Base-by-base conservation (phyloP, 1,140 invertebrate species). In the Bombus picipes region DNA sequence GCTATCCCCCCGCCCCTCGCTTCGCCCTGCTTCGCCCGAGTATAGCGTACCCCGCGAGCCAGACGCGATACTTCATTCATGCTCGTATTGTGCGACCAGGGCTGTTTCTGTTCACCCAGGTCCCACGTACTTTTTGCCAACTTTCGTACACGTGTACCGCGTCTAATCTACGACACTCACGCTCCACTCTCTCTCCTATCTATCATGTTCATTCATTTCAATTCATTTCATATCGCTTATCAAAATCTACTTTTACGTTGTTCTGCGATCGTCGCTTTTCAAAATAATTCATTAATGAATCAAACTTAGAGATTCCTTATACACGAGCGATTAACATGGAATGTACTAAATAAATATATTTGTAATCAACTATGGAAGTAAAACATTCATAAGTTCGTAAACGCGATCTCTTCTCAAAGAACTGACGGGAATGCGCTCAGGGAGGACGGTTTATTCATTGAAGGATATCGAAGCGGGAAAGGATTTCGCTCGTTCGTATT, bases 21-120 rank as follows among this genome's bases (percentile, higher is more conserved):
- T 81, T 59, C 70, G 22, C 84, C 78, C 25, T 85, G 89, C 86
- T 87, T 76, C 79, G 32, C 83, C 77, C 83, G 34, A 62, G 71
- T 87, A 72, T 85, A 86, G 77, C 90, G 84, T 86, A 85, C 81
- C 80, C 70, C 71, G 65, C 84, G 80, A 91, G 92, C 91, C 93
- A 94, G 94, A 94, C 93, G 90, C 92, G 93, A 94, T 94, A 94
- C 96, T 96, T 96, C 96, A 96, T 96, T 95, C 96, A 96, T 96
- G 95, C 96, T 96, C 96, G 96, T 96, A 95, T 96, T 96, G 95
- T 95, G 95, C 95, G 93, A 89, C 78, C 92, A 94, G 93, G 91
- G 76, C 62, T 91, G 94, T 87, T 76, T 59, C 68, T 72, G 28
- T 53, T 32, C 43, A 13, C 32, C n/a, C 59, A 10, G 57, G 85